These are phyloP conservation scores for Cantharis rufa DNA, from an alignment of 2,888 invertebrate genomes.

Conservation along the genomic window DNA sequence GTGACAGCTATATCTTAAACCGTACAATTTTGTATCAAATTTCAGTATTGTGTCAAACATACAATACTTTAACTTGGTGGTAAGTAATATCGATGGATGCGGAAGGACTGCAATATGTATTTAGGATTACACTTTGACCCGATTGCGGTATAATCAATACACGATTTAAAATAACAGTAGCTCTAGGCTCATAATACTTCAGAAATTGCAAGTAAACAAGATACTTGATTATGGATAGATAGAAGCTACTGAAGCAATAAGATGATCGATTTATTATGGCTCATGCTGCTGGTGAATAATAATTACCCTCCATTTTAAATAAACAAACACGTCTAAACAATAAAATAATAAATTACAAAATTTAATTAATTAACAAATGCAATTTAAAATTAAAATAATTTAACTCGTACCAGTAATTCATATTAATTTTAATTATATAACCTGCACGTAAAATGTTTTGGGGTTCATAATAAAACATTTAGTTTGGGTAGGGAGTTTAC, in stretches of 20 bases:
- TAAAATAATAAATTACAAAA: not conserved
- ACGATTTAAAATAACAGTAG: slow-evolving; percentile 16
- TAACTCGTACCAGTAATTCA: not conserved
- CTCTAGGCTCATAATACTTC: slow-evolving; percentile 4
- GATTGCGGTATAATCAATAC: slow-evolving; percentile 20
- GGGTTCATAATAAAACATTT: slow-evolving; percentile 4
- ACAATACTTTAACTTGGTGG: slow-evolving; percentile 1
- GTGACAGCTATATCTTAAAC: slow-evolving; percentile 22
- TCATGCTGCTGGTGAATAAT: not conserved
- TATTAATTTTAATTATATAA: slow-evolving; percentile 9
- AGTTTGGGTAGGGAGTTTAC: not conserved
- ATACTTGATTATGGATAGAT: not conserved
- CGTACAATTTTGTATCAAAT: not conserved
- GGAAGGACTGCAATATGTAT: slow-evolving; percentile 12
- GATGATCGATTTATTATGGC: not conserved
- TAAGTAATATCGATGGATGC: slow-evolving; percentile 4
- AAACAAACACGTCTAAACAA: not conserved
- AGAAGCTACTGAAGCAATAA: not conserved
- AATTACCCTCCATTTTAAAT: not conserved
- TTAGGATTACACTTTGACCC: slow-evolving; percentile 21
- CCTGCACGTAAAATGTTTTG: slow-evolving; percentile 8
- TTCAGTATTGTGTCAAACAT: not conserved
- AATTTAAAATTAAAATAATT: not conserved
- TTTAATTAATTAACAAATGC: not conserved
- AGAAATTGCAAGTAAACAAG: slow-evolving; percentile 3